A percentile compares a stretch with the other conserved stretches of the same genome.
Conservation (phyloP, 2,113 vertebrate species). For the Entelurus aequoreus region DNA sequence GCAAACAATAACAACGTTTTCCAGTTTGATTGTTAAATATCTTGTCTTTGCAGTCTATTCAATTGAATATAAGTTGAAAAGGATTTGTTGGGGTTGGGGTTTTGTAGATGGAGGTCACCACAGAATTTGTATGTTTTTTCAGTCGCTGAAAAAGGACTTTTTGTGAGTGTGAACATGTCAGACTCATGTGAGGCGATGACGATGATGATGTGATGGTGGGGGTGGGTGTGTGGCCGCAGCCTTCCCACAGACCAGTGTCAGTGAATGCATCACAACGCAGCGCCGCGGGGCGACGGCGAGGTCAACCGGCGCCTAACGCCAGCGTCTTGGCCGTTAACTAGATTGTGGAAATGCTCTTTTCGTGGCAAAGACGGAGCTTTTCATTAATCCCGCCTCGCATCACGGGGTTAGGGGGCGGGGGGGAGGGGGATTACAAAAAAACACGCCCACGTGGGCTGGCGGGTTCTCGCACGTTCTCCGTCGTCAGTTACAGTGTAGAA, state of each 20-base stretch:
- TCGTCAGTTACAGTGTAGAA: no score
- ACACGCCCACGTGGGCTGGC: conserved; percentile 66
- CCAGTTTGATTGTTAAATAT: no score
- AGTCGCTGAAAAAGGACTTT: conserved; percentile 49
- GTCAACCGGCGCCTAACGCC: conserved; percentile 61
- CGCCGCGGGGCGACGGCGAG: conserved; percentile 62
- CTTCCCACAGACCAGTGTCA: conserved; percentile 54
- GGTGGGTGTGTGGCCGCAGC: conserved; percentile 9
- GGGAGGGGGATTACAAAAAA: conserved; percentile 64
- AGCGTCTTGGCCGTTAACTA: conserved; percentile 66
- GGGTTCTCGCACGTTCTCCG: conserved; percentile 42
- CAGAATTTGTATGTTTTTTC: no score
- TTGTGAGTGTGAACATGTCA: conserved; percentile 51
- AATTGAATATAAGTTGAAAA: no score
- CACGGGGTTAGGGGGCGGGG: conserved; percentile 25
- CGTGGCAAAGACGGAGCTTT: conserved; percentile 71
- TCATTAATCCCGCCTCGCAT: conserved; percentile 76
- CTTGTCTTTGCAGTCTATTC: no score
- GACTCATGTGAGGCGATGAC: conserved; percentile 28
- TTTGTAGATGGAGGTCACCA: no score
- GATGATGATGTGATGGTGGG: neutral
- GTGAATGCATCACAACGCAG: conserved; percentile 55
- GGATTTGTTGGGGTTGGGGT: no score
- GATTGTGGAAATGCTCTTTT: conserved; percentile 71
- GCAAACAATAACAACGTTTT: no score